These are phyloP conservation scores for Poeciliopsis gracilis DNA, from an alignment of 2,797 vertebrate genomes.

Conservation along the genomic window DNA sequence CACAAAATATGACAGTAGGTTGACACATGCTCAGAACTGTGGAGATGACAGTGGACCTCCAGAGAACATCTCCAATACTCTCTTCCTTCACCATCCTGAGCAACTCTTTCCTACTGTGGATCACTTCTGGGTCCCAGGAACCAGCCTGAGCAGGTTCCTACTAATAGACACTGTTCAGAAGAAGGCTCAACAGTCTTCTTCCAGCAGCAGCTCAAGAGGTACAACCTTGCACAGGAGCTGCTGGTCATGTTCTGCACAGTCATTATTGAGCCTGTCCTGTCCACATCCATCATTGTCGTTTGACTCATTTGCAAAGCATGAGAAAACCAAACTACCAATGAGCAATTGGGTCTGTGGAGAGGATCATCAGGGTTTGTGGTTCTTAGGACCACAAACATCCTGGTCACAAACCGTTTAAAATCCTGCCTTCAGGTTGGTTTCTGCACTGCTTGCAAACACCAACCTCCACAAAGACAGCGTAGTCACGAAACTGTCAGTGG, in stretches of 20 bases:
- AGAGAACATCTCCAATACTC: no score
- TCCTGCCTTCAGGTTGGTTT: background rate
- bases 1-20: no score
- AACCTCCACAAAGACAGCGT: background rate
- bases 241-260: background rate
- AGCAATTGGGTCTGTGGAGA: no score
- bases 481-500: background rate
- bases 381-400: background rate
- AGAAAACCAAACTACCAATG: no score
- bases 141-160: background rate
- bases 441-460: background rate
- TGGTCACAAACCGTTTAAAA: background rate
- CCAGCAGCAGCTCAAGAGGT: background rate
- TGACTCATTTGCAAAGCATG: no score
- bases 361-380: no score
- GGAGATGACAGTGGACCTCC: no score
- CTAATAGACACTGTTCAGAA: background rate
- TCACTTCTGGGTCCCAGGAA: background rate
- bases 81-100: no score
- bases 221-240: background rate
- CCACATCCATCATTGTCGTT: background rate
- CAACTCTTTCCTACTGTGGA: no score
- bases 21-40: no score
- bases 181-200: background rate
- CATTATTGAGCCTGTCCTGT: background rate